A percentile compares a stretch with the other conserved stretches of the same genome.
Conservation (phyloP, 2,797 vertebrate genomes). For the Enteromius treurensis region DNA sequence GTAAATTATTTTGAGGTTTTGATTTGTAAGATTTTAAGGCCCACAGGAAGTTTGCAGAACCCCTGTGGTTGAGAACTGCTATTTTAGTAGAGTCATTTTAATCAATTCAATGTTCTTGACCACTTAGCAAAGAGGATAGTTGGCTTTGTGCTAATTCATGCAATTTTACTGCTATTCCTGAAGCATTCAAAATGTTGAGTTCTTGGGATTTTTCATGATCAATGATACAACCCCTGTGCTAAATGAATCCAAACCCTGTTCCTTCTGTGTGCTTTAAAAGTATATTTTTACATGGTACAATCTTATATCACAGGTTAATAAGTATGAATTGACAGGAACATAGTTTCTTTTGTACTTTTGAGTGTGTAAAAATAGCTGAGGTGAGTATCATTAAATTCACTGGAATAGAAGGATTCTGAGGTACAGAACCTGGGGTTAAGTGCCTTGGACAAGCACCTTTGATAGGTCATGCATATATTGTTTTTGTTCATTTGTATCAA, state of each 20-base stretch:
- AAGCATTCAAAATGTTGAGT: not conserved
- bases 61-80: not conserved
- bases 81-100: not conserved
- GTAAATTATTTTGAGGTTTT: not conserved
- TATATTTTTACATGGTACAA: not conserved
- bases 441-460: not conserved
- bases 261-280: not conserved
- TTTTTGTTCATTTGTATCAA: not conserved
- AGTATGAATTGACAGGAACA: not conserved
- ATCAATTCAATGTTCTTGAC: not conserved
- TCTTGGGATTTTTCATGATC: not conserved
- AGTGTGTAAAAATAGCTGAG: not conserved
- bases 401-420: not conserved
- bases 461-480: not conserved
- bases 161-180: not conserved
- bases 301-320: not conserved
- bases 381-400: not conserved
- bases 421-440: not conserved
- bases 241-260: not conserved
- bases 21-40: not conserved
- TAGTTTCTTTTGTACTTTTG: not conserved
- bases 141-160: not conserved
- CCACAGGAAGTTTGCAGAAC: not conserved
- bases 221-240: not conserved
- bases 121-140: not conserved